Evolutionary conservation across 2,113 vertebrate genomes (phyloP).

Genomic region (Ammodytes dubius): DNA sequence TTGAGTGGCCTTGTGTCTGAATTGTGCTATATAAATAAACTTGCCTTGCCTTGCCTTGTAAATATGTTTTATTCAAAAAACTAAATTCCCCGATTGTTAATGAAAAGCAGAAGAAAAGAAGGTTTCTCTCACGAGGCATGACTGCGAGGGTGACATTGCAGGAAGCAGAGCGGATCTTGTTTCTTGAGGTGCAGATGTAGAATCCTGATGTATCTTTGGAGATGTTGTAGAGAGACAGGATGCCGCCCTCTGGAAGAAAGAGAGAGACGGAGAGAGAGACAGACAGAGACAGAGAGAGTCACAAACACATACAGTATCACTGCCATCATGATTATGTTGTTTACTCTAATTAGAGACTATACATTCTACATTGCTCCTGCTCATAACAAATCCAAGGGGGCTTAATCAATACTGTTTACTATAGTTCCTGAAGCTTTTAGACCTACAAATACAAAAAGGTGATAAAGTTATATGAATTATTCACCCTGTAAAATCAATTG

Average conservation of each 20-base stretch:
- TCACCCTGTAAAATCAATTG: background rate
- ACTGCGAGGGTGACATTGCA: slow-evolving; percentile 90
- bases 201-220: slow-evolving; percentile 86
- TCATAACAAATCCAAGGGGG: background rate
- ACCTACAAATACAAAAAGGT: too few species aligned
- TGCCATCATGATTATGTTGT: background rate
- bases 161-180: slow-evolving; percentile 71
- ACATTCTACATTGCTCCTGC: background rate
- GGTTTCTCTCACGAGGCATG: slow-evolving; percentile 84
- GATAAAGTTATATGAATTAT: background rate
- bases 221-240: slow-evolving; percentile 88
- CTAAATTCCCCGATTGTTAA: background rate
- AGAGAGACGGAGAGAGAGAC: slow-evolving; percentile 39
- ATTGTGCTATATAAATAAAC: too few species aligned
- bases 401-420: background rate
- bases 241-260: slow-evolving; percentile 69
- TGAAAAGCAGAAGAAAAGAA: background rate
- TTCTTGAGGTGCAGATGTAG: slow-evolving; percentile 88
- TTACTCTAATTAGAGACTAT: background rate
- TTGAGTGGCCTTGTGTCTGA: too few species aligned
- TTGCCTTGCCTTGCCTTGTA: too few species aligned
- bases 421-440: background rate
- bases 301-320: background rate
- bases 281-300: slow-evolving; percentile 55
- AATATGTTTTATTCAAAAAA: background rate